Evolutionary conservation across 2,888 invertebrate species (phyloP).

Genomic region (Lacanobia wlatinum): DNA sequence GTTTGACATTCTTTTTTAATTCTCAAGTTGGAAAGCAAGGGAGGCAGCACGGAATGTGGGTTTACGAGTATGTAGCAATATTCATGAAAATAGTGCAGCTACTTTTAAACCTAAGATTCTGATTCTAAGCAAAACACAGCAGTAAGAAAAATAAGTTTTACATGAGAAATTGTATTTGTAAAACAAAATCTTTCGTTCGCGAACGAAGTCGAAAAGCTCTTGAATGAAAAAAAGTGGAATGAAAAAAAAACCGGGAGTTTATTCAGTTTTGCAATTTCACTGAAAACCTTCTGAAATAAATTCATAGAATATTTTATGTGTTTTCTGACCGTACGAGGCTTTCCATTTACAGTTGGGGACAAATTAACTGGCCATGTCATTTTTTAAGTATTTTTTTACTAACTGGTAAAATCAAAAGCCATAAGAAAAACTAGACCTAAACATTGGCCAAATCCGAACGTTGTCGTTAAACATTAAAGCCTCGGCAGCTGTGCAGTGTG

Average conservation of each 20-base stretch:
- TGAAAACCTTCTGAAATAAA: constrained; percentile 88
- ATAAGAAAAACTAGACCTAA: no score
- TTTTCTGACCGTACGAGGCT: constrained; percentile 89
- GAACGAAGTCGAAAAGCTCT: constrained; percentile 41
- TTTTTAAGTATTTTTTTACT: background rate
- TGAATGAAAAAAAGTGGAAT: constrained; percentile 58
- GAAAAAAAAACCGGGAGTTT: constrained; percentile 70
- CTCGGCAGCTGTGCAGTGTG: no score
- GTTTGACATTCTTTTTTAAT: background rate
- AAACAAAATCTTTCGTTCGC: constrained; percentile 34
- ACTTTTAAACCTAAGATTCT: background rate
- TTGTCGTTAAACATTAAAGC: no score
- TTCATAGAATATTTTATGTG: constrained; percentile 90
- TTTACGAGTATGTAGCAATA: background rate
- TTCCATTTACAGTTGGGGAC: constrained; percentile 78
- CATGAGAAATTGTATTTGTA: constrained; percentile 26
- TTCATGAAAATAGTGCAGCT: background rate
- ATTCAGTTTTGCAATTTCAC: constrained; percentile 78
- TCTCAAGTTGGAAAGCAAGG: background rate
- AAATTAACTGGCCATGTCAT: constrained; percentile 53
- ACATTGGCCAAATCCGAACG: background rate
- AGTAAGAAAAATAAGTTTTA: background rate
- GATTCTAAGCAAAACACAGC: background rate
- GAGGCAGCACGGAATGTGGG: background rate
- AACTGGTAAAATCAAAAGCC: no score